A percentile compares a stretch with the other conserved stretches of the same genome.
Conservation (phyloP, 2,797 vertebrate species). For the Gymnoscopelus braueri region DNA sequence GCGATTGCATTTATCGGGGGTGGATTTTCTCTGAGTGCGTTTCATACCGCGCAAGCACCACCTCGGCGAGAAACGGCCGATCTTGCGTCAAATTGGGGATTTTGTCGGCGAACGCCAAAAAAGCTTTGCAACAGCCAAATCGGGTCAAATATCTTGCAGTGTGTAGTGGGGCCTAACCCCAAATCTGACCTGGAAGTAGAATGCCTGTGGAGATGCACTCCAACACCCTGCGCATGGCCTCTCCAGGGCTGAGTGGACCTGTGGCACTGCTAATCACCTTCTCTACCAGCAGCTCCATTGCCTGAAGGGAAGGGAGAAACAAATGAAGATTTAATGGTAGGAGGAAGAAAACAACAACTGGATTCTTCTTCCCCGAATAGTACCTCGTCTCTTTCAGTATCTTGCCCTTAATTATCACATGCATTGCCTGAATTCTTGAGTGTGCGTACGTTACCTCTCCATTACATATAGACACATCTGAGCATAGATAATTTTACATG, state of each 20-base stretch:
- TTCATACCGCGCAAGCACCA: no score
- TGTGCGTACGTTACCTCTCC: not conserved
- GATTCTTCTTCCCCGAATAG: no score
- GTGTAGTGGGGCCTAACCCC: no score
- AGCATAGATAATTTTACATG: not conserved
- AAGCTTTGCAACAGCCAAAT: no score
- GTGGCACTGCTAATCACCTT: conserved; percentile 81
- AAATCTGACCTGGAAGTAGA: conserved; percentile 77
- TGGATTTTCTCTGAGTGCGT: no score
- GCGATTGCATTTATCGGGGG: no score
- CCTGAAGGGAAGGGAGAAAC: conserved; percentile 58
- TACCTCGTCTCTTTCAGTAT: not conserved
- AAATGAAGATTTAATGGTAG: not conserved
- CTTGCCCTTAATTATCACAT: not conserved
- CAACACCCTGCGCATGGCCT: conserved; percentile 80
- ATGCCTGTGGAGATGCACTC: conserved; percentile 82
- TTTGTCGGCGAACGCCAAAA: no score
- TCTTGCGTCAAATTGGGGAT: no score
- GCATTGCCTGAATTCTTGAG: not conserved
- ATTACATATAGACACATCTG: not conserved
- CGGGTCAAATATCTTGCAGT: not conserved
- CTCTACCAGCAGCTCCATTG: conserved; percentile 83
- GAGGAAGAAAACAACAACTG: no score
- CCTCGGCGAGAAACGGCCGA: no score
- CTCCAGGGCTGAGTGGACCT: conserved; percentile 78